These are phyloP conservation scores for Setipinna tenuifilis DNA, from an alignment of 2,797 vertebrate genomes.

Conservation along the genomic window DNA sequence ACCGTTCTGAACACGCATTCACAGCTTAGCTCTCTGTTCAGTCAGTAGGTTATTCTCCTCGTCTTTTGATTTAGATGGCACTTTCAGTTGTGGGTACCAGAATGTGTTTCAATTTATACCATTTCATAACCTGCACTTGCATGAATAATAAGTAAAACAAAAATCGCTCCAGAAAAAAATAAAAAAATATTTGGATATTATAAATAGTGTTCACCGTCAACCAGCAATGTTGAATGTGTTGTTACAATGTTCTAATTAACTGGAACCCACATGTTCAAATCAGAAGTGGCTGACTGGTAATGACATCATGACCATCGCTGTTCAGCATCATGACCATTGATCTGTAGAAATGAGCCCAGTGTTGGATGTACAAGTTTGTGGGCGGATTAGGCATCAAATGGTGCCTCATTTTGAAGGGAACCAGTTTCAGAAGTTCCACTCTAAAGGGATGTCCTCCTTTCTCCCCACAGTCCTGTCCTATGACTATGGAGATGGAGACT, in stretches of 20 bases:
- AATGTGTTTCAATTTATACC: not conserved
- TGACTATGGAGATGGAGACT: conserved; percentile 78
- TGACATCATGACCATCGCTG: not conserved
- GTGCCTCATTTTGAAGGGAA: not conserved
- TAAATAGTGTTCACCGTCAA: not conserved
- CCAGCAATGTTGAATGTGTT: not conserved
- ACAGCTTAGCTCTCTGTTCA: not conserved
- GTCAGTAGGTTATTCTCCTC: not conserved
- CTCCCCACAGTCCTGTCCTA: conserved; percentile 82
- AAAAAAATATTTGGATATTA: not conserved
- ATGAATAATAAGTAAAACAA: not conserved
- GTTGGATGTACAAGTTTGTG: not conserved
- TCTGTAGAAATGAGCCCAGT: not conserved
- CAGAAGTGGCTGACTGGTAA: not conserved
- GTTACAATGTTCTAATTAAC: not conserved
- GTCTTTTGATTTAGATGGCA: not conserved
- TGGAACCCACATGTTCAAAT: not conserved
- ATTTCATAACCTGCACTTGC: not conserved
- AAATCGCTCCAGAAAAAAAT: not conserved
- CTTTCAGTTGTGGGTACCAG: not conserved
- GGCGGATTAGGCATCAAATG: not conserved
- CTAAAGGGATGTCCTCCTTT: conserved; percentile 48
- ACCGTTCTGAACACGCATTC: not conserved
- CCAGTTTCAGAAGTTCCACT: conserved; percentile 53
- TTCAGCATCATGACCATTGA: not conserved